Evolutionary conservation across 1,140 invertebrate species (phyloP).

Genomic region (Sinonovacula constricta): DNA sequence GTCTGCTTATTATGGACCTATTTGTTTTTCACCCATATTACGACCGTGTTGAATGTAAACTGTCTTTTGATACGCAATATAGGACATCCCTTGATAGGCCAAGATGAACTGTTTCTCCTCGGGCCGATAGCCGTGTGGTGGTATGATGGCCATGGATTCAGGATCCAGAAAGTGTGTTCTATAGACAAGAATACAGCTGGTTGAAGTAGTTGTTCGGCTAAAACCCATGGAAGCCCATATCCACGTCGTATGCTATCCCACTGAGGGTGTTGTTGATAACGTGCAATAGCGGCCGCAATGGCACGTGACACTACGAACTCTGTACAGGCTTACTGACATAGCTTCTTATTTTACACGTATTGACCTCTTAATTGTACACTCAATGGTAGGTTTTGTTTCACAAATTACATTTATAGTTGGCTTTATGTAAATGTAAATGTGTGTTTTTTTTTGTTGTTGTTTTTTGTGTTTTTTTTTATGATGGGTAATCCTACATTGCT

Average conservation of each 20-base stretch:
- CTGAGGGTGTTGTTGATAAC: constrained; percentile 2
- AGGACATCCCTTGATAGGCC: constrained; percentile 40
- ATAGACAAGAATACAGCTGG: constrained; percentile 33
- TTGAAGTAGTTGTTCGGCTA: constrained; percentile 6
- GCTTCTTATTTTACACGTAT: too few relatives aligned
- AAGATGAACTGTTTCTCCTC: constrained; percentile 28
- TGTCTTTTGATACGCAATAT: neutral
- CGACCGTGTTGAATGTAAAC: constrained; percentile 46
- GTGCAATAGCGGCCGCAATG: constrained; percentile 1
- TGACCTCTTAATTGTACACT: too few relatives aligned
- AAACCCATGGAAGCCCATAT: neutral
- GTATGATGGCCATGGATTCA: constrained; percentile 39
- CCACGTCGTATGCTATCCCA: constrained; percentile 17
- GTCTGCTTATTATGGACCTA: constrained; percentile 43
- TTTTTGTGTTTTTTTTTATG: too few relatives aligned
- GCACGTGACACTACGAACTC: too few relatives aligned
- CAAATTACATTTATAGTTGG: too few relatives aligned
- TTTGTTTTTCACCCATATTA: constrained; percentile 39
- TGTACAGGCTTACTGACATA: too few relatives aligned
- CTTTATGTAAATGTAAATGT: too few relatives aligned
- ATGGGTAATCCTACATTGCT: too few relatives aligned
- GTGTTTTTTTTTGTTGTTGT: too few relatives aligned
- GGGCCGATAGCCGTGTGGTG: too few relatives aligned
- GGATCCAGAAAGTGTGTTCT: constrained; percentile 20
- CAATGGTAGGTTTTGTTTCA: too few relatives aligned